phyloP scores from a whole-genome alignment of 2,797 vertebrate species.

The Sebastes melanostomus region DNA sequence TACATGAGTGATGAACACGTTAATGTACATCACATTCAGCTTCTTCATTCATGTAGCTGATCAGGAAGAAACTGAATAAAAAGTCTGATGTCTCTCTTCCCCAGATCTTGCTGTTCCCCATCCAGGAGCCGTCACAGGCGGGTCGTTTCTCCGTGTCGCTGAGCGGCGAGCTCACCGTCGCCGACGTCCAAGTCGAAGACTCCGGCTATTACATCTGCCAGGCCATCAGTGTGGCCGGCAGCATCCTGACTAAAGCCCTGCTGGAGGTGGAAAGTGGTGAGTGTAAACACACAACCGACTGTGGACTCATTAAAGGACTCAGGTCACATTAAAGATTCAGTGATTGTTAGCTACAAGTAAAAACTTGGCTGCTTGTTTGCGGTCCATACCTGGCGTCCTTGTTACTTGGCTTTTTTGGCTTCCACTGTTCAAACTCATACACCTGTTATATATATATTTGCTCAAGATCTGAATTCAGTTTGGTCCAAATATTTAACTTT shows the following conservation, averaged over 20 bases:
- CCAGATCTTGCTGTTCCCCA: conserved; percentile 93
- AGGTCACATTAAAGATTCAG: not conserved
- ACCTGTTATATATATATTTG: not conserved
- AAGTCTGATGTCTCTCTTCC: not conserved
- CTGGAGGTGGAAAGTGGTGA: conserved; percentile 90
- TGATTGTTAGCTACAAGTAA: not conserved
- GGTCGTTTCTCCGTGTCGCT: conserved; percentile 90
- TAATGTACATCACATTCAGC: not conserved
- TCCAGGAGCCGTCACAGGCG: conserved; percentile 83
- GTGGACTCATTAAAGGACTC: not conserved
- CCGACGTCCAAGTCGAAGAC: conserved; percentile 84
- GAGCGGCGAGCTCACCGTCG: conserved; percentile 90
- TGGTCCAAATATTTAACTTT: not conserved
- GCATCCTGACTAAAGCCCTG: conserved; percentile 90
- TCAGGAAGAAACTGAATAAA: not conserved
- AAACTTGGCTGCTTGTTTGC: not conserved
- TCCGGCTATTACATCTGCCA: conserved; percentile 96
- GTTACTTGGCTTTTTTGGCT: not conserved
- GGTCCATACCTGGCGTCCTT: not conserved
- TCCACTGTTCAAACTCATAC: not conserved
- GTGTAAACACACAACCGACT: conserved; percentile 34
- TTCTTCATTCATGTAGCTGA: not conserved
- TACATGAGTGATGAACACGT: not conserved
- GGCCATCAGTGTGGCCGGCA: conserved; percentile 96
- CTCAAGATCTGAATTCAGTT: not conserved